Conservation (phyloP, 2,888 invertebrate species). For the Trissolcus japonicus region DNA sequence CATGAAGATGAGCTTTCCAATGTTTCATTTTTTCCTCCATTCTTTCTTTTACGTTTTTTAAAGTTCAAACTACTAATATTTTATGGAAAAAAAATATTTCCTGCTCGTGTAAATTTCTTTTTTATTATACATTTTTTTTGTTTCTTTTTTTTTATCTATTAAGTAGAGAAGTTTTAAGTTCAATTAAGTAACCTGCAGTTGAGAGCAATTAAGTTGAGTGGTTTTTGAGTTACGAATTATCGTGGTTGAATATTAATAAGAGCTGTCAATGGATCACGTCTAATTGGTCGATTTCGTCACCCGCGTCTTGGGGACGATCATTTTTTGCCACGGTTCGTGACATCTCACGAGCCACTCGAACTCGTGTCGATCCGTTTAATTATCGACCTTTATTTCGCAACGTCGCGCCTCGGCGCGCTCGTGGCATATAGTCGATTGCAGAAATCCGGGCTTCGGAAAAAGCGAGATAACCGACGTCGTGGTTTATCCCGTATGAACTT, state of each 20-base stretch:
- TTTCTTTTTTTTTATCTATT: too few relatives aligned
- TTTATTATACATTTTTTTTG: too few relatives aligned
- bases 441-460: constrained; percentile 59
- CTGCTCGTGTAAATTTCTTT: too few relatives aligned
- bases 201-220: background rate
- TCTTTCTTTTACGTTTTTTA: too few relatives aligned
- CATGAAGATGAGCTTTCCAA: too few relatives aligned
- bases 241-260: constrained; percentile 48
- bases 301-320: constrained; percentile 38
- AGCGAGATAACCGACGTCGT: constrained; percentile 56
- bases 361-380: constrained; percentile 56
- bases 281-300: constrained; percentile 55
- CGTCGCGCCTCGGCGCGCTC: constrained; percentile 53
- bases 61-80: too few relatives aligned
- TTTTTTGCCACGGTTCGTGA: constrained; percentile 54
- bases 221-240: constrained; percentile 2
- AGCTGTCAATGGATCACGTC: constrained; percentile 26
- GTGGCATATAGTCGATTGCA: constrained; percentile 56
- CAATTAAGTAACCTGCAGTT: too few relatives aligned
- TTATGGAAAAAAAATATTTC: too few relatives aligned
- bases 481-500: constrained; percentile 59
- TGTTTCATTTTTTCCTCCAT: too few relatives aligned
- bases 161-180: too few relatives aligned
- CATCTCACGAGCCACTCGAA: constrained; percentile 56
- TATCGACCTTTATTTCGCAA: constrained; percentile 58